Conservation (phyloP, 2,113 vertebrate genomes). For the Bos indicus region DNA sequence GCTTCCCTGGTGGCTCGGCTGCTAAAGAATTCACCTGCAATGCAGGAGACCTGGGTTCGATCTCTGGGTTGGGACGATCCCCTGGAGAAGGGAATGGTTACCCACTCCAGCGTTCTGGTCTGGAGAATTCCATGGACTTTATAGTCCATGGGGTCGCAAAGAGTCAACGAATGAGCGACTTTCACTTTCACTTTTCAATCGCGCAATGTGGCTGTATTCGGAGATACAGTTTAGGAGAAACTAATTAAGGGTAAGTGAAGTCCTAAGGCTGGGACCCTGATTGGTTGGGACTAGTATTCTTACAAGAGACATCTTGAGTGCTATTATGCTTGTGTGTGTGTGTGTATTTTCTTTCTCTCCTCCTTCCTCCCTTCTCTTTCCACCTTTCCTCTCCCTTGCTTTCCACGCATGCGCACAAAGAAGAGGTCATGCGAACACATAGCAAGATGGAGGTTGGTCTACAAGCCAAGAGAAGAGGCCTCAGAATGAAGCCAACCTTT, state of each 20-base stretch:
- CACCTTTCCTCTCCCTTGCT: background rate
- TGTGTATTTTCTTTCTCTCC: background rate
- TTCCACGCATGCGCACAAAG: background rate
- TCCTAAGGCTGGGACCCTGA: background rate
- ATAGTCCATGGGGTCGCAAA: background rate
- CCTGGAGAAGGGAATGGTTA: background rate
- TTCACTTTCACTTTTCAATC: background rate
- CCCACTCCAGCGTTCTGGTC: background rate
- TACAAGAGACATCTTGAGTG: background rate
- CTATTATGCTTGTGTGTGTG: background rate
- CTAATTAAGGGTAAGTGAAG: constrained; percentile 11
- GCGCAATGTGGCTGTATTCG: background rate
- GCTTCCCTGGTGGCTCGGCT: background rate
- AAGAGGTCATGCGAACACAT: background rate
- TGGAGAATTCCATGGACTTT: background rate
- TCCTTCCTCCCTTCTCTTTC: background rate
- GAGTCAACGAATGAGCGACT: background rate
- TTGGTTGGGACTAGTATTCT: background rate
- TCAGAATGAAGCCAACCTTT: background rate
- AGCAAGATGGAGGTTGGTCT: background rate
- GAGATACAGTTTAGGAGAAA: background rate
- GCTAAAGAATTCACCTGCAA: background rate
- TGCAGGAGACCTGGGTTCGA: background rate
- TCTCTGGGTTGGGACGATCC: background rate
- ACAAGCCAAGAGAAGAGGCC: background rate